Base-by-base conservation (phyloP, 2,797 vertebrate genomes). In the Geotria australis region DNA sequence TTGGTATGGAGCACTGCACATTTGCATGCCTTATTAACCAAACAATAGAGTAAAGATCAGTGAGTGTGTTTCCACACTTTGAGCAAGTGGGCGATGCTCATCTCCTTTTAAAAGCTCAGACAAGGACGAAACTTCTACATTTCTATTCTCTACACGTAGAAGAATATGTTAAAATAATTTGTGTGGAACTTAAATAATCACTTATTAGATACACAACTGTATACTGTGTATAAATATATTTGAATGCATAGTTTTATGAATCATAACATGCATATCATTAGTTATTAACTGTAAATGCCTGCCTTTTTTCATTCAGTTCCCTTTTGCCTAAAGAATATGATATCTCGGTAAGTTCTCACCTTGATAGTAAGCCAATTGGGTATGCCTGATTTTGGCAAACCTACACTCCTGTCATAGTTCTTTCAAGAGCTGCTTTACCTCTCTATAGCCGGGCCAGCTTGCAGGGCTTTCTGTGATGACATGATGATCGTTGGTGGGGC, bases 391-490 rank as follows among this genome's bases (percentile, higher is more conserved):
- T 38, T n/a, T 38, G 24, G 24, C 24, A 38, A 24, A 24, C 24
- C 24, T 38, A 38, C n/a, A n/a, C n/a, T 38, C 24, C 24, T 5
- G 24, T 38, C 24, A 38, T 38, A 38, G 24, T 24, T 38, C 5
- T 38, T 38, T 24, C 4, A 5, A 38, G 5, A 24, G 24, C 24
- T 38, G 24, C 24, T 71, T 62, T 11, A 79, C 78, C 75, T 71
- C 59, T 61, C 64, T 4, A 65, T 48, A 2, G 60, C 57, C 9
- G 58, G 10, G n/a, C 68, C 70, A 1, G 74, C 64, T 1, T 61
- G 62, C 2, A 98, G 66, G 0, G 66, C 77, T 62, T 80, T 91
- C 65, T 78, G 80, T 2, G 75, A 65, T 1, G 77, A 76, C 73
- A 73, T 74, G 47, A 94, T 48, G 2, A 93, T 55, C 1, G 75